Percentiles rank a stretch among this genome's conserved stretches.
Conservation (phyloP, 2,888 invertebrate genomes). For the Lamproptera curius region DNA sequence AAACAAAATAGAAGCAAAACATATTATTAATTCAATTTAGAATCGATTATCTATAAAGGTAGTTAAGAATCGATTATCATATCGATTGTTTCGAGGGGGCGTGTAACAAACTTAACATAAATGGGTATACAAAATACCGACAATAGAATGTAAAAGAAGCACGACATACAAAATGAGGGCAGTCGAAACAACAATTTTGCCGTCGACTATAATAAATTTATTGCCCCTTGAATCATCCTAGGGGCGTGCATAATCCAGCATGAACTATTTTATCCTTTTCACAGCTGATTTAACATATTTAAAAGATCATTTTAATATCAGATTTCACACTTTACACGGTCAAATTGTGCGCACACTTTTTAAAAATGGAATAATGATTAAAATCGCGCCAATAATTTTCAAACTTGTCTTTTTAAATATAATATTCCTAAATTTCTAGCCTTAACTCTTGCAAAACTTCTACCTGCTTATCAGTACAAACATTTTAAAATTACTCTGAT, state of each 20-base stretch:
- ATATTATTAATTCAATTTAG: too few relatives aligned
- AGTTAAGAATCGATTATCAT: too few relatives aligned
- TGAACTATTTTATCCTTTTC: slow-evolving; percentile 68
- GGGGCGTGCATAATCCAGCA: slow-evolving; percentile 71
- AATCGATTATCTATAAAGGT: too few relatives aligned
- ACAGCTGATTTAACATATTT: slow-evolving; percentile 43
- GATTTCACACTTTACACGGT: too few relatives aligned
- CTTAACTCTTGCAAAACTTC: too few relatives aligned
- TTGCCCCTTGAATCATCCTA: slow-evolving; percentile 66
- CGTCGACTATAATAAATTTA: slow-evolving; percentile 73
- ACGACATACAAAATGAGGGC: slow-evolving; percentile 49
- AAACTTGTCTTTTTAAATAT: too few relatives aligned
- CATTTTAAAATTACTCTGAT: background rate
- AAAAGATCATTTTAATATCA: slow-evolving; percentile 43
- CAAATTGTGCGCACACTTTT: too few relatives aligned
- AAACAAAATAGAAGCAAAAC: too few relatives aligned
- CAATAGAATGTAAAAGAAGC: slow-evolving; percentile 44
- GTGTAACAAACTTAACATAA: slow-evolving; percentile 19
- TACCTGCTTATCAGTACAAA: too few relatives aligned
- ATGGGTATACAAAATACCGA: slow-evolving; percentile 46
- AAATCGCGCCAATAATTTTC: too few relatives aligned
- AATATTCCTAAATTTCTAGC: too few relatives aligned
- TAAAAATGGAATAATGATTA: too few relatives aligned
- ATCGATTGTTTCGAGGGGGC: slow-evolving; percentile 2
- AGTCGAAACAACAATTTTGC: slow-evolving; percentile 75